Evolutionary conservation across 2,113 vertebrate species (phyloP).

Genomic region (Nettapus auritus): DNA sequence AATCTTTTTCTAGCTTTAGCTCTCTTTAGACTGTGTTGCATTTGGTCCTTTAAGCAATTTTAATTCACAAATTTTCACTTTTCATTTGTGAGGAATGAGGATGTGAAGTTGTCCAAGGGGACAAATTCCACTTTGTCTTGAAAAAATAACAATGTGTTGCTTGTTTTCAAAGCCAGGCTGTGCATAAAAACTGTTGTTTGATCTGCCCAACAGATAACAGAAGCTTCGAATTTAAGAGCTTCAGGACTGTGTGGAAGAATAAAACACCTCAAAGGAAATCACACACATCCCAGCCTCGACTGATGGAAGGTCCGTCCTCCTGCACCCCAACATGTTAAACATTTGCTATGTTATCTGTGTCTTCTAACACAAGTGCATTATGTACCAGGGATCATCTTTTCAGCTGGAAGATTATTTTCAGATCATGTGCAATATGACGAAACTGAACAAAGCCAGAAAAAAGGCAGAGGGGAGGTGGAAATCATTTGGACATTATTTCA

Average conservation of each 20-base stretch:
- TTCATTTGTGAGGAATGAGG: neutral
- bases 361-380: slow-evolving; percentile 60
- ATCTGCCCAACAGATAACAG: slow-evolving; percentile 68
- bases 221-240: slow-evolving; percentile 13
- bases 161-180: neutral
- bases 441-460: slow-evolving; percentile 11
- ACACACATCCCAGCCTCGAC: neutral
- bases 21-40: neutral
- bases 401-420: slow-evolving; percentile 28
- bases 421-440: slow-evolving; percentile 25
- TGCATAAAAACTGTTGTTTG: slow-evolving; percentile 25
- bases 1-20: neutral
- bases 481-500: slow-evolving; percentile 23
- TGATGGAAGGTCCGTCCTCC: slow-evolving; percentile 4
- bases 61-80: slow-evolving; percentile 17
- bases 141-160: neutral
- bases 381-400: slow-evolving; percentile 22
- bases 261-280: neutral
- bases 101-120: neutral
- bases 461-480: slow-evolving; percentile 22
- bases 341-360: neutral
- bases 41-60: neutral
- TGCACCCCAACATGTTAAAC: neutral
- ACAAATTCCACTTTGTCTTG: neutral
- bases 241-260: neutral